Base-by-base conservation (phyloP, 1,140 invertebrate genomes). In the Zaprionus lachaisei region DNA sequence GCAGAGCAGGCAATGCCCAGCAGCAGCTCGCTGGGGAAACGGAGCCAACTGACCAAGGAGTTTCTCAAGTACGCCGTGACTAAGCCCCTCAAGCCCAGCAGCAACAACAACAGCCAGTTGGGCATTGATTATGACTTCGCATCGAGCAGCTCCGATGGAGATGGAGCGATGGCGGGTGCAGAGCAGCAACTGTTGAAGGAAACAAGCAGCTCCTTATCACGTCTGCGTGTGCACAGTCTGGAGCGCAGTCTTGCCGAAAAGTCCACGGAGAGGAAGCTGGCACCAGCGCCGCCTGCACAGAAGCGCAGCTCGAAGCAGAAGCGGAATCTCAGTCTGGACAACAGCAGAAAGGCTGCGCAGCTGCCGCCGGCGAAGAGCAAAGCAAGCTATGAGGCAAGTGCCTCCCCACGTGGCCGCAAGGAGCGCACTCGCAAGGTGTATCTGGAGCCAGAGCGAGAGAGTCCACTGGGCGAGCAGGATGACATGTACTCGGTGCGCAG, bases 221-320 rank as follows among this genome's bases (percentile, higher is more conserved):
- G 85, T 1, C 41, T 47, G n/a, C 82, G 91, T 9, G 92, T 92
- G 17, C 84, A 82, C 17, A 93, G 92, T 47, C 34, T 93, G 5
- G 92, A 93, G 37, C 77, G 92, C 11, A 84, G 72, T 26, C 34
- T 83, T 15, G 78, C 75, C 2, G 86, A 85, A 2, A 81, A 77
- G 54, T 56, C n/a, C 15, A 17, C 28, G 6, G 84, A 85, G 14
- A 85, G 84, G 31, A 89, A 85, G 47, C 12, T 66, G 0, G 11
- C 54, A 7, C 20, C 20, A 41, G 31, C 1, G 6, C 20, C 26
- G 12, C 31, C 65, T 12, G 14, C 28, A 49, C 89, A 84, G 34
- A 92, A 92, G 26, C 81, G 92, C 12, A 83, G 37, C 20, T 77
- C 78, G 1, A 92, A 92, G 55, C 92, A 92, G n/a, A 92, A 92